Evolutionary conservation across 2,113 vertebrate species (phyloP).

Genomic region (Prionailurus bengalensis): DNA sequence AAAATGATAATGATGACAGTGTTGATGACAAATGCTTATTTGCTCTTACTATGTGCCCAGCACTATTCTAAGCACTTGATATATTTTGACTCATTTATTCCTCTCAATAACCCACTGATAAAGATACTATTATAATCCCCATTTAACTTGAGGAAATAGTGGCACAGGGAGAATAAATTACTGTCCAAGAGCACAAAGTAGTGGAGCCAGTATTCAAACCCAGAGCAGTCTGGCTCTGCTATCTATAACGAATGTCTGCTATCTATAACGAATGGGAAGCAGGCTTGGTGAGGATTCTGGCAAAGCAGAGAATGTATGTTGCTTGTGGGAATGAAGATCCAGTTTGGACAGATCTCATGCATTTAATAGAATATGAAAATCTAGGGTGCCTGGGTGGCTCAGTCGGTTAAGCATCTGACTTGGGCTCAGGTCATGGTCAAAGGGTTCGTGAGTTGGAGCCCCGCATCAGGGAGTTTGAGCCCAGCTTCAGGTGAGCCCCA

Average conservation of each 20-base stretch:
- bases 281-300: neutral
- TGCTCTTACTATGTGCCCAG: neutral
- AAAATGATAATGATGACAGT: neutral
- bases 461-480: too few relatives aligned
- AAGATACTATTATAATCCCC: neutral
- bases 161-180: neutral
- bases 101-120: neutral
- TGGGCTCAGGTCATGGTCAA: too few relatives aligned
- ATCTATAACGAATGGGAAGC: neutral
- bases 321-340: neutral
- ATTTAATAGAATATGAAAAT: conserved; percentile 11
- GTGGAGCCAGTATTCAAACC: neutral
- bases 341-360: neutral
- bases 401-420: too few relatives aligned
- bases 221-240: neutral
- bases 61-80: neutral
- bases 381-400: neutral
- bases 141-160: neutral
- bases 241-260: neutral
- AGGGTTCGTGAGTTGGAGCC: too few relatives aligned
- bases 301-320: neutral
- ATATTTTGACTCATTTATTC: neutral
- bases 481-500: too few relatives aligned
- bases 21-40: neutral
- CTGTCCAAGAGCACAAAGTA: neutral